Conservation (phyloP, 2,113 vertebrate genomes). For the Pseudopipra pipra region DNA sequence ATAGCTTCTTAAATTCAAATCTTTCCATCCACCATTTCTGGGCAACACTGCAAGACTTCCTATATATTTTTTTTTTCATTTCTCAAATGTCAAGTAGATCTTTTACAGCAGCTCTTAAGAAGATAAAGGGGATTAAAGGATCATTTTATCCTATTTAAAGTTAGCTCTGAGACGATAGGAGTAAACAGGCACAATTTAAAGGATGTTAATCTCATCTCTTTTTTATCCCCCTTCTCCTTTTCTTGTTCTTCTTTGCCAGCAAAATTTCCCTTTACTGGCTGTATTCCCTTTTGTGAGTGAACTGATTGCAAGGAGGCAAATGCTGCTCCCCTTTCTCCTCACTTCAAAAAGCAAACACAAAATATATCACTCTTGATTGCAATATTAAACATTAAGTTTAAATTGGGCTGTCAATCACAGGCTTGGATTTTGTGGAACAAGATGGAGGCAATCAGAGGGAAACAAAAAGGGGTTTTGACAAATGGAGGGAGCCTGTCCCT, state of each 20-base stretch:
- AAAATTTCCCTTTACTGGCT: not conserved
- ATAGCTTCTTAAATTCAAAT: not conserved
- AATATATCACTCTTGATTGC: not conserved
- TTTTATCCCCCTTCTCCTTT: not conserved
- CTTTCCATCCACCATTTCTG: not conserved
- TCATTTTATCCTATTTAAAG: conserved; percentile 65
- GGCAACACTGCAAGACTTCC: not conserved
- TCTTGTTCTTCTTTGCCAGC: not conserved
- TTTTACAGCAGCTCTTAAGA: conserved; percentile 69
- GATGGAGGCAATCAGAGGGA: not conserved
- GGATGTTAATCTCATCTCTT: conserved; percentile 14
- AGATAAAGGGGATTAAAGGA: conserved; percentile 66
- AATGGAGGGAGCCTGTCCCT: not conserved
- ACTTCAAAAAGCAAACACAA: conserved; percentile 11
- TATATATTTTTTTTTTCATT: not conserved
- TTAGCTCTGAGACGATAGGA: conserved; percentile 24
- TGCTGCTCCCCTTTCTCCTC: not conserved
- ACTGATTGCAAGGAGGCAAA: conserved; percentile 23
- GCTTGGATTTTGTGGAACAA: not conserved
- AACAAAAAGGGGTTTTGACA: not conserved
- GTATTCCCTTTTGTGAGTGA: conserved; percentile 11
- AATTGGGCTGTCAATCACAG: not conserved
- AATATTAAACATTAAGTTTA: not conserved
- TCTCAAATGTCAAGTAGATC: conserved; percentile 72
- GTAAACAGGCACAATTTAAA: conserved; percentile 62